Evolutionary conservation across 2,888 invertebrate species (phyloP).

Genomic region (Eutolmus rufibarbis): DNA sequence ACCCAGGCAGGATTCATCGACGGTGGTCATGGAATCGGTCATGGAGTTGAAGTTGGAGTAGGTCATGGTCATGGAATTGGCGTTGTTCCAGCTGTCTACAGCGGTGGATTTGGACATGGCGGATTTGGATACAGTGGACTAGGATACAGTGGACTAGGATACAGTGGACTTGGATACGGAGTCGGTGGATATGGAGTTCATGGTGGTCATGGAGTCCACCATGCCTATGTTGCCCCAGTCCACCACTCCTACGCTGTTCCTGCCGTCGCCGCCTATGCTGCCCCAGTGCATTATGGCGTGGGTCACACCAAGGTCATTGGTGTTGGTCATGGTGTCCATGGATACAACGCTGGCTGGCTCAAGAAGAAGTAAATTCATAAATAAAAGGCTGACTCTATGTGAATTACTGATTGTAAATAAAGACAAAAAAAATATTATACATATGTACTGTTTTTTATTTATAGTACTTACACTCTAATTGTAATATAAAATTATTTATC

Average conservation of each 20-base stretch:
- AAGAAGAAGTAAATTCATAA: neutral
- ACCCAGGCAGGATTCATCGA: constrained; percentile 5
- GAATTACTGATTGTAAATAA: neutral
- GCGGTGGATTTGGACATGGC: neutral
- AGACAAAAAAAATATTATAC: neutral
- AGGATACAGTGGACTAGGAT: neutral
- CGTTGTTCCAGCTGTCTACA: neutral
- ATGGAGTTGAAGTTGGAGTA: too few species aligned
- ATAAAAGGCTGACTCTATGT: neutral
- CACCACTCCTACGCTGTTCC: neutral
- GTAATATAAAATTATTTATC: neutral
- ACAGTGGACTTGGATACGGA: neutral
- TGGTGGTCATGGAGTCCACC: neutral
- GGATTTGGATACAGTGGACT: neutral
- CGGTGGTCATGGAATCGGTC: neutral
- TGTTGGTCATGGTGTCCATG: neutral
- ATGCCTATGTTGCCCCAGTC: neutral
- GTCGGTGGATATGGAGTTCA: neutral
- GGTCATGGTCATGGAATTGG: neutral
- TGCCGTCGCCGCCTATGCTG: neutral
- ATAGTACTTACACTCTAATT: neutral
- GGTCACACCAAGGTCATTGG: neutral
- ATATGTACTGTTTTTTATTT: neutral
- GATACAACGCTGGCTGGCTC: neutral
- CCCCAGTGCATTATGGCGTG: neutral